Conservation (phyloP, 2,113 vertebrate genomes). For the Drymodes brunneopygia region DNA sequence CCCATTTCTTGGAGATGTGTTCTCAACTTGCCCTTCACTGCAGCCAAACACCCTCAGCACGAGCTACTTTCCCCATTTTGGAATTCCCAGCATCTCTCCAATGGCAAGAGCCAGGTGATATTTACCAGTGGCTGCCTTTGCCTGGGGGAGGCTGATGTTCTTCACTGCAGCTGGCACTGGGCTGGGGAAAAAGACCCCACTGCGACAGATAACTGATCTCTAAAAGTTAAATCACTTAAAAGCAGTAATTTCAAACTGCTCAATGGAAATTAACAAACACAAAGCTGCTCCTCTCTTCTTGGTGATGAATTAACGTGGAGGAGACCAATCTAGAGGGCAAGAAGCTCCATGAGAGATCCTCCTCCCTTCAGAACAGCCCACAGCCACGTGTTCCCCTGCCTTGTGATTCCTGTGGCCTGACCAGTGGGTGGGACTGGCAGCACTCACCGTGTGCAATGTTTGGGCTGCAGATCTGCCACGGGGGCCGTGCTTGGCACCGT, state of each 20-base stretch:
- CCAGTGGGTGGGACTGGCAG: neutral
- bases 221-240: neutral
- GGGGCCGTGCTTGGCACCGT: accelerated
- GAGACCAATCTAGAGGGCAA: neutral
- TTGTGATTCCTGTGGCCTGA: neutral
- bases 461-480: neutral
- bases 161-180: neutral
- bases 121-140: neutral
- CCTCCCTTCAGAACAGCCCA: neutral
- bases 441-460: accelerated
- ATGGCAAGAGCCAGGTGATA: accelerated
- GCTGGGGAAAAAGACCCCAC: neutral
- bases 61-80: neutral
- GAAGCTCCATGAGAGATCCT: neutral
- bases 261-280: neutral
- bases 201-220: accelerated
- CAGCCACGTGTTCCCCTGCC: accelerated
- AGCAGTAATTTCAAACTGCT: neutral
- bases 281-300: neutral
- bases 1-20: accelerated
- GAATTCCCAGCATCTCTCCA: neutral
- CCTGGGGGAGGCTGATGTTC: neutral
- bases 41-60: neutral
- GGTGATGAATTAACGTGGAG: accelerated
- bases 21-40: too few relatives aligned